Evolutionary conservation across 2,113 vertebrate species (phyloP).

Genomic region (Sisor rabdophorus): DNA sequence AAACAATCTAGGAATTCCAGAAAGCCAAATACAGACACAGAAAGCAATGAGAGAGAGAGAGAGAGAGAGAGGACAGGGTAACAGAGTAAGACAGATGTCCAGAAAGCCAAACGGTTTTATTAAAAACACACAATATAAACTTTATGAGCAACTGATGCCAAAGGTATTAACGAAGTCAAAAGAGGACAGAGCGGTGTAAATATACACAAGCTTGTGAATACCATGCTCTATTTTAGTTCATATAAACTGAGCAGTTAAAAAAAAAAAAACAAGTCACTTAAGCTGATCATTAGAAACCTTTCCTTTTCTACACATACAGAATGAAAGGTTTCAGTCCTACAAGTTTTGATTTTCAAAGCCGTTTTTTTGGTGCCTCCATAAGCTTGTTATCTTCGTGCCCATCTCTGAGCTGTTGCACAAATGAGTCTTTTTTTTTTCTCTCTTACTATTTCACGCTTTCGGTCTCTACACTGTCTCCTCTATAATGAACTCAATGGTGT

Average conservation of each 20-base stretch:
- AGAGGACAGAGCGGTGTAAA: neutral
- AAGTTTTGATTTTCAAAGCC: conserved; percentile 6
- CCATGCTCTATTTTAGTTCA: neutral
- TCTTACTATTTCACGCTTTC: neutral
- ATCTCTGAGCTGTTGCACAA: conserved; percentile 20
- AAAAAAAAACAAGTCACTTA: neutral
- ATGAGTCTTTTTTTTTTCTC: conserved; percentile 6
- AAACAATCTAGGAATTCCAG: neutral
- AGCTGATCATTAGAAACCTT: neutral
- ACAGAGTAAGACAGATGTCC: too few species aligned
- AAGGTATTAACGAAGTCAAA: neutral
- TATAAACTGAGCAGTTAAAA: neutral
- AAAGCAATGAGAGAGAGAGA: too few species aligned
- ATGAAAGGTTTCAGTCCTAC: neutral
- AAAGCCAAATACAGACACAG: neutral
- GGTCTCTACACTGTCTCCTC: conserved; percentile 66
- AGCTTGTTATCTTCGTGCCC: conserved; percentile 11
- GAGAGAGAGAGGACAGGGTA: too few species aligned
- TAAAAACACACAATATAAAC: conserved; percentile 36
- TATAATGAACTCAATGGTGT: conserved; percentile 74
- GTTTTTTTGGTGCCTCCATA: neutral
- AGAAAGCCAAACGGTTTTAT: conserved; percentile 13
- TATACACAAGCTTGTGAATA: conserved; percentile 4
- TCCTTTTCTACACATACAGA: neutral
- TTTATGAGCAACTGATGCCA: neutral